Evolutionary conservation across 2,888 invertebrate genomes (phyloP).

Genomic region (Apotomis betuletana): DNA sequence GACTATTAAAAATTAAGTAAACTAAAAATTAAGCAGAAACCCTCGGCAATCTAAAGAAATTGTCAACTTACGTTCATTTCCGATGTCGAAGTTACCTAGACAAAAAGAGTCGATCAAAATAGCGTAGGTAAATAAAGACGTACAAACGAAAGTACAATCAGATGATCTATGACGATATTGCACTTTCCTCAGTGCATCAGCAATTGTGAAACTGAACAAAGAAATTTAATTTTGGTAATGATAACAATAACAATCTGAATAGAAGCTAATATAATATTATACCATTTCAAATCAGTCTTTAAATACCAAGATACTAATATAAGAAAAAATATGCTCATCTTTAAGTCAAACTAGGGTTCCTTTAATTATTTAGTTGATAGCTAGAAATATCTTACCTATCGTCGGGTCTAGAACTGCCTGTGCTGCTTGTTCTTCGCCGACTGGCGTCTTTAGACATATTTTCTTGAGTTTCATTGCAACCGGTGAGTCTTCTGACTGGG

Average conservation of each 20-base stretch:
- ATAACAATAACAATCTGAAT: neutral
- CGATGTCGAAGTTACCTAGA: constrained; percentile 42
- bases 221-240: neutral
- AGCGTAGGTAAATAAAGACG: neutral
- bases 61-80: constrained; percentile 40
- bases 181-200: neutral
- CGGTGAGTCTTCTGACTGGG: constrained; percentile 87
- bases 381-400: constrained; percentile 77
- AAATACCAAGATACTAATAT: too few species aligned
- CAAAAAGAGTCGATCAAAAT: constrained; percentile 35
- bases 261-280: too few species aligned
- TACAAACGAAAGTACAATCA: neutral
- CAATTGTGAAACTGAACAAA: too few species aligned
- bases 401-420: constrained; percentile 87
- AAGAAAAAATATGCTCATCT: too few species aligned
- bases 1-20: constrained; percentile 41
- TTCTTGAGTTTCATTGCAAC: constrained; percentile 88
- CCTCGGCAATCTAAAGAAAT: neutral
- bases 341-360: too few species aligned
- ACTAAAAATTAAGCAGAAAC: neutral
- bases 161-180: neutral
- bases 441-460: constrained; percentile 88
- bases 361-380: neutral
- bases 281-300: too few species aligned
- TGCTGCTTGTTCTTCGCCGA: constrained; percentile 87